phyloP scores from a whole-genome alignment of 37 sponge, comb jelly and placozoan species.

The Tethya wilhelma region DNA sequence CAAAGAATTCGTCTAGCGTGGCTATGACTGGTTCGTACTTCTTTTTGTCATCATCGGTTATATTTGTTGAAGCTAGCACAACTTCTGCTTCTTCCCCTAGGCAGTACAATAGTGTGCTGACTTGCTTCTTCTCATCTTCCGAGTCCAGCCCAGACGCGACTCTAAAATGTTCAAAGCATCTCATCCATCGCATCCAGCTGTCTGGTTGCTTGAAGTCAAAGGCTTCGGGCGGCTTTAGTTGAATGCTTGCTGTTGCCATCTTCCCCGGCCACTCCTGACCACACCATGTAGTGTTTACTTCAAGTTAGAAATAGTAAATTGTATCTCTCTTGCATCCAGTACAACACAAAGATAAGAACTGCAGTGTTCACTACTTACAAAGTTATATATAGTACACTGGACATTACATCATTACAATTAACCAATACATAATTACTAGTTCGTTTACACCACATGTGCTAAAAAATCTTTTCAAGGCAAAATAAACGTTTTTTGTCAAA shows the following conservation, averaged over 20 bases:
- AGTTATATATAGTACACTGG: too few species aligned
- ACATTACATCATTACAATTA: too few species aligned
- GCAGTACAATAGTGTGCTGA: slow-evolving; percentile 29
- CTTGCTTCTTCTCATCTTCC: slow-evolving; percentile 1
- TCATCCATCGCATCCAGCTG: slow-evolving; percentile 20
- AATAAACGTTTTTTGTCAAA: too few species aligned
- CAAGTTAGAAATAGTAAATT: too few species aligned
- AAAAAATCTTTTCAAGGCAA: too few species aligned
- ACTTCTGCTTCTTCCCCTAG: slow-evolving; percentile 31
- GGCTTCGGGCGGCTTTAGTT: slow-evolving; percentile 5
- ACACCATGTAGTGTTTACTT: too few species aligned
- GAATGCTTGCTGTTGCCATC: background rate
- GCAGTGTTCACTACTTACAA: too few species aligned
- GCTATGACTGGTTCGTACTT: slow-evolving; percentile 14
- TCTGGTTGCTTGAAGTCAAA: slow-evolving; percentile 27
- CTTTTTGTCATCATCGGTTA: slow-evolving; percentile 10
- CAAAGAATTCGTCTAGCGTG: slow-evolving; percentile 28
- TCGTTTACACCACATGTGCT: too few species aligned
- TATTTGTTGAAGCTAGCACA: slow-evolving; percentile 26
- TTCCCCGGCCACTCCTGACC: too few species aligned
- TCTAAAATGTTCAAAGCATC: slow-evolving; percentile 7
- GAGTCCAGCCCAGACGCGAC: slow-evolving; percentile 2
- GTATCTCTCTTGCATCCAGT: too few species aligned
- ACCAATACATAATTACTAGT: too few species aligned
- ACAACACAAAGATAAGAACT: too few species aligned